These are phyloP conservation scores for Volucella zonaria DNA, from an alignment of 2,888 invertebrate species.

Conservation along the genomic window DNA sequence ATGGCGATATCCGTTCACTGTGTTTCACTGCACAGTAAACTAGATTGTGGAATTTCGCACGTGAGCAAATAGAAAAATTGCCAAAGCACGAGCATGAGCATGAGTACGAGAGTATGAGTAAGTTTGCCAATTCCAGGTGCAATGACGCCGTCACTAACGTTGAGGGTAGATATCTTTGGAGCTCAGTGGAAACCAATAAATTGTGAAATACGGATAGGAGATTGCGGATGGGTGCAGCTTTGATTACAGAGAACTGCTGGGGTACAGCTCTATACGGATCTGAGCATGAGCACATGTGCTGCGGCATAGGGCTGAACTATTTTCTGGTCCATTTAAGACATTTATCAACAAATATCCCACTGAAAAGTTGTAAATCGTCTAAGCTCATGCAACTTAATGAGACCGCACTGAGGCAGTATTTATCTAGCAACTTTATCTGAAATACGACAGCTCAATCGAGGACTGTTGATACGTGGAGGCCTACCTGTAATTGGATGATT, in stretches of 20 bases:
- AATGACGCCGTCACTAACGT: conserved; percentile 20
- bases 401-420: too few relatives aligned
- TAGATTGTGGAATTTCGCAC: conserved; percentile 72
- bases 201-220: conserved; percentile 2
- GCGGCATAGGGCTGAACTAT: conserved; percentile 23
- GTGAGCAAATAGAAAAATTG: conserved; percentile 64
- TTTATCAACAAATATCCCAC: conserved; percentile 53
- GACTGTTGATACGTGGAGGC: too few relatives aligned
- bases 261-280: conserved; percentile 26
- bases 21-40: conserved; percentile 47
- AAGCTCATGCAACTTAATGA: neutral
- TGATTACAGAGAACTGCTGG: neutral
- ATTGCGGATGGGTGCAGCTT: conserved; percentile 15
- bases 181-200: conserved; percentile 59
- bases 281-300: conserved; percentile 10
- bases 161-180: conserved; percentile 17
- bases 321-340: conserved; percentile 43
- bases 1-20: conserved; percentile 7
- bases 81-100: neutral
- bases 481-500: too few relatives aligned
- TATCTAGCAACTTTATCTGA: too few relatives aligned
- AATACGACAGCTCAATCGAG: too few relatives aligned
- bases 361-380: conserved; percentile 36
- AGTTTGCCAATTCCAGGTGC: conserved; percentile 63
- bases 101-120: neutral